Evolutionary conservation across 2,113 vertebrate species (phyloP), one percentile per base, ranked within the genome.

Genomic region (Misgurnus anguillicaudatus): DNA sequence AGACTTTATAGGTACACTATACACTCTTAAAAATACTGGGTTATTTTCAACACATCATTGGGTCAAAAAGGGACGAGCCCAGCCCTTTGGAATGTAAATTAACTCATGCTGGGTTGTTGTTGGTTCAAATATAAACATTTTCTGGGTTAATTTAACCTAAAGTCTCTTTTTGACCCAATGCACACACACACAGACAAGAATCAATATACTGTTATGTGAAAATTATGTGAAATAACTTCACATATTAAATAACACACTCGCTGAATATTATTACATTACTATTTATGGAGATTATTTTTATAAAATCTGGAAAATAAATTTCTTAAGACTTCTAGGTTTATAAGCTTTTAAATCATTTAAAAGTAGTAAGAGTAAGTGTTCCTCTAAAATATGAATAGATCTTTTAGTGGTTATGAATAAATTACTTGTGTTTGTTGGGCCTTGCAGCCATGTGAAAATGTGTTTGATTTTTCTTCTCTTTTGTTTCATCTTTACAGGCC

Each of bases 401-500:
- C 53, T 38, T 80, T 55, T 77, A 21, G 51, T 9, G 31, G 21
- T 62, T 80, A 62, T 47, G 21, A 60, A 68, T 75, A 21, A 79
- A 64, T 75, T 69, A 62, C 53, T 24, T 42, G n/a, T 74, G 70
- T 67, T 65, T 76, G 72, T 72, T 71, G 24, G 65, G n/a, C 21
- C 68, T 6, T 57, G 65, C 39, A 60, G 53, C n/a, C 16, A 71
- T 41, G 47, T 14, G 19, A 71, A 41, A 24, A 62, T 71, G 13
- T 69, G 86, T 77, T 19, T 68, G 0, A 60, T 72, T 41, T 81
- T 48, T 45, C 85, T 58, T 81, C 6, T 83, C 66, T 85, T 13
- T 83, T 41, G 74, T 84, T 80, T 70, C 24, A 31, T 84, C 53
- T 85, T 74, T 72, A 6, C 91, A 98, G 97, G 97, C 97, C 92